A percentile compares a stretch with the other conserved stretches of the same genome.
Evolutionary conservation across 2,113 vertebrate species (phyloP).

Genomic region (cattle (Bos taurus)): DNA sequence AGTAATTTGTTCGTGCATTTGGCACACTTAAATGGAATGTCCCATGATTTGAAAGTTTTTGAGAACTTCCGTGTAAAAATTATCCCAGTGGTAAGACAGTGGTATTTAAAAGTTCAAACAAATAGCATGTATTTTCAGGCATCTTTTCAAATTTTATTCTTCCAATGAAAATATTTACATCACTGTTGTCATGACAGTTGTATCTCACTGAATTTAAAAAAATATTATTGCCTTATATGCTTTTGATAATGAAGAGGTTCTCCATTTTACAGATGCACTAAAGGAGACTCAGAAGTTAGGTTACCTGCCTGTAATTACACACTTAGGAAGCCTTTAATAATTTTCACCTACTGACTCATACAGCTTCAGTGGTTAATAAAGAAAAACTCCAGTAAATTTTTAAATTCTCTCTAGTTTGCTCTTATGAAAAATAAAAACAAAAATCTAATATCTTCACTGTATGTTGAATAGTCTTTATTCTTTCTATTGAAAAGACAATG

Average conservation of each 20-base stretch:
- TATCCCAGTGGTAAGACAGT: neutral
- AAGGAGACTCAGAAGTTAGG: neutral
- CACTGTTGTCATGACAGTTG: neutral
- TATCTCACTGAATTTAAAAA: neutral
- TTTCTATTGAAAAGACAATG: neutral
- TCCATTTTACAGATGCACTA: neutral
- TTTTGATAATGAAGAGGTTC: neutral
- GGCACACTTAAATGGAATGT: neutral
- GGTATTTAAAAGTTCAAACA: neutral
- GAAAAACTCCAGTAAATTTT: neutral
- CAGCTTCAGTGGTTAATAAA: neutral
- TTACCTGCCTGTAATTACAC: neutral
- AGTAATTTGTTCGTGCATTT: neutral
- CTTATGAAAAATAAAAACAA: neutral
- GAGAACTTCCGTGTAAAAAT: neutral
- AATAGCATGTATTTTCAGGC: neutral
- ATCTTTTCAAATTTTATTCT: neutral
- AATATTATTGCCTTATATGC: neutral
- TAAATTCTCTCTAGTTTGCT: neutral
- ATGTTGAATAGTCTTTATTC: neutral
- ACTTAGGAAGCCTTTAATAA: neutral
- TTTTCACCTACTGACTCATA: neutral
- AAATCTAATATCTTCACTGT: neutral
- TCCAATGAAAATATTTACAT: neutral
- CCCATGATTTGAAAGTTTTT: slow-evolving; percentile 6